Base-by-base conservation (phyloP, 2,797 vertebrate species). In the Pseudochromis fuscus region DNA sequence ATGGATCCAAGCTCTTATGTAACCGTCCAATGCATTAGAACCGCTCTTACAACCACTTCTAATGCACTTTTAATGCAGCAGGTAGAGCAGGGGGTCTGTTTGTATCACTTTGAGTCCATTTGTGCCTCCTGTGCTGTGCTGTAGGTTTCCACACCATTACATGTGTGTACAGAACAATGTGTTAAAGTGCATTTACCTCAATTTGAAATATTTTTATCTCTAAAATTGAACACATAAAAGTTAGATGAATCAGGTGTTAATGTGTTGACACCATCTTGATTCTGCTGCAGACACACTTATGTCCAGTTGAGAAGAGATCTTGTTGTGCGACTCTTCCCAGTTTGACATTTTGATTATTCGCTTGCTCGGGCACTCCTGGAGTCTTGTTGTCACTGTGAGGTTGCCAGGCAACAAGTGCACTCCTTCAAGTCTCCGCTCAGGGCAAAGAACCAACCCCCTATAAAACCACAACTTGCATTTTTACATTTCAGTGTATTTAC, bases 1-100 rank as follows among this genome's bases (percentile, higher is more conserved):
- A 86, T 80, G 77, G 63, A 68, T 56, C 24, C 0, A 1, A 63
- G 57, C 55, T 45, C 75, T 81, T 69, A 69, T 65, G 66, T 72
- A 60, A 53, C 61, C 11, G 50, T 60, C 28, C 11, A 18, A 31
- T 59, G 23, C 51, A 28, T 75, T n/a, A n/a, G n/a, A n/a, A n/a
- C n/a, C 51, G 21, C 48, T 40, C 11, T 56, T 31, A 23, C 38
- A 75, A 52, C 42, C 44, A 24, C 56, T 61, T 64, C 66, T 70
- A 67, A 78, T 83, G 71, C 62, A 49, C 79, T 81, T 66, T 51
- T 33, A 57, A 51, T 21, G 51, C 57, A 10, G 49, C 42, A 45
- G 65, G 30, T 56, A 38, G 56, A 50, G 68, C 67, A 33, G 31
- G 18, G 16, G 9, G 62, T 61, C 45, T 31, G 30, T 66, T 23